phyloP scores from a whole-genome alignment of 2,113 vertebrate species.

The Merops nubicus region DNA sequence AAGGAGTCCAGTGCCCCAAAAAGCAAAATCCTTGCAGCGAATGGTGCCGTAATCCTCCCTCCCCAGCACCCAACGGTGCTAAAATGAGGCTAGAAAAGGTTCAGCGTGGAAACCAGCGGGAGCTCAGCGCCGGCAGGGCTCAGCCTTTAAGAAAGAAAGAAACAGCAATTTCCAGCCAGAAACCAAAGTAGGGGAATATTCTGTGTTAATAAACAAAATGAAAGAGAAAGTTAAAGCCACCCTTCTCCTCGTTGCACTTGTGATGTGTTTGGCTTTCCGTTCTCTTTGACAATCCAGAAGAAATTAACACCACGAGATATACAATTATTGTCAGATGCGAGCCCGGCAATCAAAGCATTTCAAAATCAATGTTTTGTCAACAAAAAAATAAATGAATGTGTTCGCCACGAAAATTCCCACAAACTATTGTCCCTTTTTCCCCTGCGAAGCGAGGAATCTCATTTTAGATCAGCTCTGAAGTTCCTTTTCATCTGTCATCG shows the following conservation, averaged over 20 bases:
- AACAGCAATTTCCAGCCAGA: slow-evolving; percentile 29
- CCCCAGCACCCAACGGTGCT: not conserved
- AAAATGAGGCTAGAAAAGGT: slow-evolving; percentile 27
- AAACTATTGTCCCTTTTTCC: slow-evolving; percentile 23
- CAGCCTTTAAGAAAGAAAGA: slow-evolving; percentile 22
- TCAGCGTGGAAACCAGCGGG: slow-evolving; percentile 1
- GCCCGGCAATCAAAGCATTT: slow-evolving; percentile 46
- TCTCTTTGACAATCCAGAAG: slow-evolving; percentile 35
- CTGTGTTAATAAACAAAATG: slow-evolving; percentile 43
- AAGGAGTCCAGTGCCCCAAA: not conserved
- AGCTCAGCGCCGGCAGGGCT: not conserved
- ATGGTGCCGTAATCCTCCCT: not conserved
- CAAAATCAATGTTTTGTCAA: slow-evolving; percentile 51
- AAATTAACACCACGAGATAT: slow-evolving; percentile 28
- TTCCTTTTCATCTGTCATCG: slow-evolving; percentile 64
- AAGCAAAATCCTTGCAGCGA: not conserved
- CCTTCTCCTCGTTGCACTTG: not conserved
- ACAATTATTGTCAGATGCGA: slow-evolving; percentile 24
- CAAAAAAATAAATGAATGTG: slow-evolving; percentile 23
- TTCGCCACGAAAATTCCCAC: slow-evolving; percentile 30
- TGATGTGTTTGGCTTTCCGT: slow-evolving; percentile 41
- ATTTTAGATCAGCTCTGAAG: slow-evolving; percentile 55
- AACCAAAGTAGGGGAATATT: slow-evolving; percentile 7
- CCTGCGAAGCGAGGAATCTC: slow-evolving; percentile 39
- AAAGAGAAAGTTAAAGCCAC: slow-evolving; percentile 31